phyloP scores from a whole-genome alignment of 2,113 vertebrate species.

The Cryptomyrus ogoouensis region DNA sequence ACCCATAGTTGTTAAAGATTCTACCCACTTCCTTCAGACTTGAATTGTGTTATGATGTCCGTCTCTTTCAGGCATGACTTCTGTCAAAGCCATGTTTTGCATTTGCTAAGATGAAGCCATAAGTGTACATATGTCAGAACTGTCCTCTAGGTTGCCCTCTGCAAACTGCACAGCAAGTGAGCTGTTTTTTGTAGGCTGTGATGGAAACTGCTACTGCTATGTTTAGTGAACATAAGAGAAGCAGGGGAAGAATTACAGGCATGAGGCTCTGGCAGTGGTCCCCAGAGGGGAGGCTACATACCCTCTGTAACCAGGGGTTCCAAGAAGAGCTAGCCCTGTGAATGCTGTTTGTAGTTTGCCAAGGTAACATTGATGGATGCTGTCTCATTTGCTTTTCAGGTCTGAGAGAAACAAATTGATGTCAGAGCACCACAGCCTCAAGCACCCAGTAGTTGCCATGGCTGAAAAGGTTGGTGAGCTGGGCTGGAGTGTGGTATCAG shows the following conservation, averaged over 20 bases:
- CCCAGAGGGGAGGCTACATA: background rate
- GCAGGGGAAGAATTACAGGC: conserved; percentile 11
- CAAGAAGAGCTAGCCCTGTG: background rate
- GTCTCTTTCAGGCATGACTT: background rate
- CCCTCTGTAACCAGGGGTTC: background rate
- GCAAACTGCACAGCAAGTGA: background rate
- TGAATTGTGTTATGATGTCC: background rate
- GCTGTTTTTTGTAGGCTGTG: background rate
- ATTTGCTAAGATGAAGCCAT: background rate
- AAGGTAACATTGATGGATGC: background rate
- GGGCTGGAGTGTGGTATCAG: conserved; percentile 29
- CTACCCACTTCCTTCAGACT: background rate
- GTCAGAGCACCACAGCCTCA: conserved; percentile 49
- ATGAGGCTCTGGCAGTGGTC: conserved; percentile 15
- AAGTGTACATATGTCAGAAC: background rate
- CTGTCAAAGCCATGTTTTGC: background rate
- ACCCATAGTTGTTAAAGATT: background rate
- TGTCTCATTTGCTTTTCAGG: conserved; percentile 40
- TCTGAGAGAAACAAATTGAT: conserved; percentile 57
- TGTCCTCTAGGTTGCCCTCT: conserved; percentile 7
- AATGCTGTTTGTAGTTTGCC: background rate
- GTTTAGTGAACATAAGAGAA: conserved; percentile 10
- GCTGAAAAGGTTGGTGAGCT: conserved; percentile 55
- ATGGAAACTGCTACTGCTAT: conserved; percentile 10
- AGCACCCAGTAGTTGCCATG: conserved; percentile 38